Conservation (phyloP, 2,113 vertebrate species). For the Pteruthius melanotis region DNA sequence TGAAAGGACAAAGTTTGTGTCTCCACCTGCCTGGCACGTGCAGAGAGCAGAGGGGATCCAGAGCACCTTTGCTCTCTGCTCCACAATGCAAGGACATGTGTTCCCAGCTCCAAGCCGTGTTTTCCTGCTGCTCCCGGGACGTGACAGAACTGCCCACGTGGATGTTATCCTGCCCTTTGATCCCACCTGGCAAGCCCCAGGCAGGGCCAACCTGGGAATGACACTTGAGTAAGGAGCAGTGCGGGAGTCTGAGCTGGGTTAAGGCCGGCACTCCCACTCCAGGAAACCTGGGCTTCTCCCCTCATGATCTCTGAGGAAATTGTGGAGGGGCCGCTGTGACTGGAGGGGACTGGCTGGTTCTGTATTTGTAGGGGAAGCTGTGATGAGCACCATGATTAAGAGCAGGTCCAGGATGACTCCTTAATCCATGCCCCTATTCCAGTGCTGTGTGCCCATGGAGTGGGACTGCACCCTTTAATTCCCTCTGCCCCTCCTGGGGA, state of each 20-base stretch:
- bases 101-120: neutral
- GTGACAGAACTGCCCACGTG: neutral
- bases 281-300: neutral
- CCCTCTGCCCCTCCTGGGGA: neutral
- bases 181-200: neutral
- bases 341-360: neutral
- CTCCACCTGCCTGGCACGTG: neutral
- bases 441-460: neutral
- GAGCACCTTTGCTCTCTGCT: neutral
- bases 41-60: neutral
- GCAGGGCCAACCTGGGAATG: neutral
- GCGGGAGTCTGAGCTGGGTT: neutral
- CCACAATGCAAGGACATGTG: neutral
- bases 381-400: rapidly evolving
- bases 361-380: neutral
- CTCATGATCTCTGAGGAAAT: neutral
- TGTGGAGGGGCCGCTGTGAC: neutral
- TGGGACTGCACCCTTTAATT: neutral
- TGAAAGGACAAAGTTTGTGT: neutral
- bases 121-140: rapidly evolving
- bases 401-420: rapidly evolving
- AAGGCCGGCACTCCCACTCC: rapidly evolving
- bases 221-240: rapidly evolving
- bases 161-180: conserved; percentile 18
- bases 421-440: neutral